Base-by-base conservation (phyloP, 2,888 invertebrate species). In the Drosophila helvetica region DNA sequence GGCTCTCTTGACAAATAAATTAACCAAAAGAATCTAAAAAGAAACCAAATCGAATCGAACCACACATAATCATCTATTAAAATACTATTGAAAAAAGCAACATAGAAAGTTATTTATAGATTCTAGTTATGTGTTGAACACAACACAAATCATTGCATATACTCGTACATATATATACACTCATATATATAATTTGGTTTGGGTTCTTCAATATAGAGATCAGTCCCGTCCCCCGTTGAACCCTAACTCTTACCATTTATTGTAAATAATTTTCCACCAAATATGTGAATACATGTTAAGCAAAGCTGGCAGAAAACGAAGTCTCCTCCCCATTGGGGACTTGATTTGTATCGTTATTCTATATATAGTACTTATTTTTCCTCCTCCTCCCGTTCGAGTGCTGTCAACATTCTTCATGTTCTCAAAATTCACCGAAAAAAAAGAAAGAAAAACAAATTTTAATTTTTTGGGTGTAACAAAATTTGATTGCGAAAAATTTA, bases 391-490 rank as follows among this genome's bases (percentile, higher is more conserved):
- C 64, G 48, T 38, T 70, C 38, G 62, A 61, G 50, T 61, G 53
- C 61, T 71, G 72, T 72, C 53, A 46, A 58, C 59, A 57, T 53
- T 58, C 71, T 47, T 60, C 72, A 30, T 62, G 22, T 54, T 60
- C 42, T 52, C 67, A 15, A 71, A 48, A 53, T 30, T 48, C 42
- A 72, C 72, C 61, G 67, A 51, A 71, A 71, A 59, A 60, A 30
- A 47, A 47, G 52, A 51, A 30, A 48, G 66, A 33, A 57, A 45
- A 46, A 38, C 17, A 46, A 58, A 71, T 60, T 69, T 10, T 7
- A 38, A 38, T 77, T 82, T 90, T 90, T 89, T 89, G 90, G 89
- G 89, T 90, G 89, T 89, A 89, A 89, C 87, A 79, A 88, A 88
- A 80, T 87, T 87, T 81, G 66, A 59, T 84, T 75, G 84, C 82